phyloP scores from a whole-genome alignment of 2,797 vertebrate genomes.

The Microhierax caerulescens region DNA sequence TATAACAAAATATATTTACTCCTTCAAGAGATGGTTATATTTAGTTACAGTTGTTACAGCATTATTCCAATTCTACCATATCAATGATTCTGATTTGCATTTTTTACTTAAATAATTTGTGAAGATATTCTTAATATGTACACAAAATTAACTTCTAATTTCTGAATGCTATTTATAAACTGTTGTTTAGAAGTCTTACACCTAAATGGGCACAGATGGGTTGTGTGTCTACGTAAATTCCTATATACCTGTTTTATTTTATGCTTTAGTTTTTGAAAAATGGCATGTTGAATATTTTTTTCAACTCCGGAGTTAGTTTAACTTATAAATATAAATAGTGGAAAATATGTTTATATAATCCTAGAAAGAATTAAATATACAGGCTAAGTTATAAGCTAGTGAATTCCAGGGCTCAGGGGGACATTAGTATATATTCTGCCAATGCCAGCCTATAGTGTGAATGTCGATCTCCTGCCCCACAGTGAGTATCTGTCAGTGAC shows the following conservation, averaged over 20 bases:
- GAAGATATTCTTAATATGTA: neutral
- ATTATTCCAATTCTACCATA: neutral
- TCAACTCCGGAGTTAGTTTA: neutral
- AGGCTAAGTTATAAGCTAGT: neutral
- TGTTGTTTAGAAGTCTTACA: neutral
- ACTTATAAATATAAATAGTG: neutral
- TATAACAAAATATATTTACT: slow-evolving; percentile 7
- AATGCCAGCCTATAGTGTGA: neutral
- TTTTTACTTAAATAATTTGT: slow-evolving; percentile 17
- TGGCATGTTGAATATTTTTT: neutral
- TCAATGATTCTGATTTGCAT: neutral
- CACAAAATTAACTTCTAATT: slow-evolving; percentile 1
- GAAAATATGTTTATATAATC: neutral
- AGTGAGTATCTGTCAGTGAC: neutral
- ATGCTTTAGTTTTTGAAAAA: neutral
- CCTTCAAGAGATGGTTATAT: neutral
- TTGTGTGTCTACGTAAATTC: neutral
- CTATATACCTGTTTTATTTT: neutral
- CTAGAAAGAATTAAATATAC: neutral
- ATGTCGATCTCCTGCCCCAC: neutral
- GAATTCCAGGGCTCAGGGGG: neutral
- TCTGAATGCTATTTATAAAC: neutral
- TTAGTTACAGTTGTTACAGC: neutral
- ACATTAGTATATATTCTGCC: too few species aligned
- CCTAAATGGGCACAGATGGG: neutral